phyloP scores from a whole-genome alignment of 2,113 vertebrate species.

The Poecilia latipinna region DNA sequence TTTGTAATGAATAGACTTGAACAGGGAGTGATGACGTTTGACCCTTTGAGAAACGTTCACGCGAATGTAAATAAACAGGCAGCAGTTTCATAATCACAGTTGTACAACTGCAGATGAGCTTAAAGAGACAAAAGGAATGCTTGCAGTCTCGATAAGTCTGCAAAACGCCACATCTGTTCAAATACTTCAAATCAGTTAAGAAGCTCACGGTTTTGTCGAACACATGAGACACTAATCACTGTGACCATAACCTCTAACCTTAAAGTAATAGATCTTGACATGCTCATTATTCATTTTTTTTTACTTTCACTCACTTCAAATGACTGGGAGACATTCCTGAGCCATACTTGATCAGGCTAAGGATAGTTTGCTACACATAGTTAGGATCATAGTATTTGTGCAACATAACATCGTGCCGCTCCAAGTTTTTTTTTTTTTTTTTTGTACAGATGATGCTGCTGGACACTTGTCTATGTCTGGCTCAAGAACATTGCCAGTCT shows the following conservation, averaged over 20 bases:
- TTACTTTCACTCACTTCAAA: slow-evolving; percentile 46
- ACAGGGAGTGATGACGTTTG: not conserved
- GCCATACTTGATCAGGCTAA: not conserved
- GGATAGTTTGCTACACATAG: not conserved
- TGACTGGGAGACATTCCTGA: not conserved
- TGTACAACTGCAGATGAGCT: not conserved
- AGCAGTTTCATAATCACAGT: not conserved
- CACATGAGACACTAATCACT: slow-evolving; percentile 58
- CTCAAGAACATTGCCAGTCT: slow-evolving; percentile 36
- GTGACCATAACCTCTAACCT: slow-evolving; percentile 67
- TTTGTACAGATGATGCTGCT: slow-evolving; percentile 26
- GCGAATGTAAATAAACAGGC: not conserved
- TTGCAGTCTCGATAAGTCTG: slow-evolving; percentile 1
- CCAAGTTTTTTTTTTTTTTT: slow-evolving; percentile 11
- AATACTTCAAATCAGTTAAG: slow-evolving; percentile 78
- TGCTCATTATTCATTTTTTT: slow-evolving; percentile 48
- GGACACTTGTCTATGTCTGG: slow-evolving; percentile 20
- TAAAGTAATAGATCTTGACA: slow-evolving; percentile 59
- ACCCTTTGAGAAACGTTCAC: not conserved
- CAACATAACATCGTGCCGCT: slow-evolving; percentile 4
- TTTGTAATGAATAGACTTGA: slow-evolving; percentile 20
- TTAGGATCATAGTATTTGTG: slow-evolving; percentile 28
- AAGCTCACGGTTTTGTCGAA: slow-evolving; percentile 41
- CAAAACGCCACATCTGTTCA: slow-evolving; percentile 61
- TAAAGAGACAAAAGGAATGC: not conserved